Evolutionary conservation across 1,140 invertebrate genomes (phyloP), one percentile per base, ranked within the genome.

Genomic region (Musca vetustissima): DNA sequence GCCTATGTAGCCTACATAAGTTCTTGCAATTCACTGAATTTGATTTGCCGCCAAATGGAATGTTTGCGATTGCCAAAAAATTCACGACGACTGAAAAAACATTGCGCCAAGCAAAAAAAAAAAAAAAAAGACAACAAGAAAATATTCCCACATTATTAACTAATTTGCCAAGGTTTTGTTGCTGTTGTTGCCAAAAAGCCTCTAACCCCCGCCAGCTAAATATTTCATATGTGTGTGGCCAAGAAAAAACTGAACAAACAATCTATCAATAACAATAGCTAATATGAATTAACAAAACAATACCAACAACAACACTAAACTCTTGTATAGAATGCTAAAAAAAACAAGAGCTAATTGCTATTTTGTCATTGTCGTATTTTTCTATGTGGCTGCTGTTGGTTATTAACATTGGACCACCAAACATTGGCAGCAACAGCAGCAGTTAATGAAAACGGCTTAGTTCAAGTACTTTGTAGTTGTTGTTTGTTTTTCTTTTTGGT

Each of bases 101-200:
- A 43, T 43, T 47, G 22, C 47, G 13, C 4, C 2, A 14, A 49
- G 64, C n/a, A 48, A 14, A 67, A 67, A 59, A 14, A n/a, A n/a
- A n/a, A n/a, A n/a, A n/a, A n/a, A n/a, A n/a, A n/a, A n/a, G n/a
- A n/a, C n/a, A n/a, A n/a, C n/a, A n/a, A n/a, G n/a, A n/a, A n/a
- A 43, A 55, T 36, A 55, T 67, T 57, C 66, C 66, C 55, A 55
- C 67, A 61, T 68, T 68, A 68, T 68, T 68, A 67, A 66, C 65
- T 66, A 66, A 66, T 66, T 66, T 66, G 49, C n/a, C 11, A 66
- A 24, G 49, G 49, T 57, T 57, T 52, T 49, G 6, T 9, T 15
- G 15, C 6, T 49, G 24, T 55, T 57, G 53, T 57, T 57, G 53
- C 53, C 24, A 57, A 57, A 57, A 49, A n/a, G 6, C 1, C 1